Base-by-base conservation (phyloP, 2,888 invertebrate genomes). In the Cantharis rustica region DNA sequence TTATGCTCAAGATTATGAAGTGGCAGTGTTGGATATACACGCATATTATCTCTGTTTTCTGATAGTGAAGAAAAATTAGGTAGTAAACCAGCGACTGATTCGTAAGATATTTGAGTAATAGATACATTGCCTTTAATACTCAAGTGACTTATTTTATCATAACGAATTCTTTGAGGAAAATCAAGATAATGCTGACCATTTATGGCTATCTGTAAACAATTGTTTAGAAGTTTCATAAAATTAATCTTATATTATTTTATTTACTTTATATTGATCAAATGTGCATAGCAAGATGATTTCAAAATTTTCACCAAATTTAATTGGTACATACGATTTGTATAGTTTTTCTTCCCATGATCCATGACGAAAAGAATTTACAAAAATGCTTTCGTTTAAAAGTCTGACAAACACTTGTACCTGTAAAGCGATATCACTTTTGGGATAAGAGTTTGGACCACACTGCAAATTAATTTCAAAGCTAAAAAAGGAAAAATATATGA, bases 151-250 rank as follows among this genome's bases (percentile, higher is more conserved):
- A 95, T 91, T 79, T 91, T 72, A 31, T 92, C 90, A 83, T 90
- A 90, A 1, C 95, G 93, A 68, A 95, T 86, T 69, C 95, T 91
- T 85, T 95, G 94, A 1, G 89, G 88, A 87, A 95, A 96, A 88
- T 95, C 94, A 74, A 93, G 90, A 87, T 93, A 95, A 84, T 96
- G 96, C 68, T 90, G 89, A 2, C 95, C 95, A 86, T 96, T 96
- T 13, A 96, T 88, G 0, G 95, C 95, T 77, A 96, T 90, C 93
- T 95, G 87, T 11, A 87, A 26, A 70, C 10, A 1, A 4, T 47
- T 16, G 3, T 1, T 23, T n/a, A 64, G 7, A 5, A 20, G 20
- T 64, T 20, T 11, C 47, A 17, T 2, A 3, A 61, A 17, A 7
- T 20, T 69, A 31, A 11, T 27, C 3, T 10, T 2, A 10, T 26